These are phyloP conservation scores for Urocitellus parryii DNA, from an alignment of 2,113 vertebrate genomes.

Conservation along the genomic window DNA sequence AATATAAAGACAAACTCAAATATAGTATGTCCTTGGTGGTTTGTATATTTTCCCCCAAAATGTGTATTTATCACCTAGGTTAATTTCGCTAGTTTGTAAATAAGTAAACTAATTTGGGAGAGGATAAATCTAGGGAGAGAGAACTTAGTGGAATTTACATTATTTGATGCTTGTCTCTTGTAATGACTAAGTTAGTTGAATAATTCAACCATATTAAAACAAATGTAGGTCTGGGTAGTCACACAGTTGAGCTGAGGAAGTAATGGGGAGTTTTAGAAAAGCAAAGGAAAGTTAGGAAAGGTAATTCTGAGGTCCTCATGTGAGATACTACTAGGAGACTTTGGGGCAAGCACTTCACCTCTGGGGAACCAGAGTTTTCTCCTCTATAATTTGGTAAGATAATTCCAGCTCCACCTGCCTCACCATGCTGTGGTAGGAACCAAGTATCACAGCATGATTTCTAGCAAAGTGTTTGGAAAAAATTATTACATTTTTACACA, in stretches of 20 bases:
- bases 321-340: background rate
- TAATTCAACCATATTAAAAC: background rate
- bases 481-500: conserved; percentile 49
- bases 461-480: background rate
- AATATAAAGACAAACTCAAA: background rate
- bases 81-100: conserved; percentile 38
- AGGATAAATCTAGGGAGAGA: background rate
- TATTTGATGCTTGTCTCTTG: background rate
- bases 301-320: background rate
- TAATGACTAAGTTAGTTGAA: background rate
- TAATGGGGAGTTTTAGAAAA: background rate
- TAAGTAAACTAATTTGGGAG: background rate
- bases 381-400: background rate
- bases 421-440: background rate
- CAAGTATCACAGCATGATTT: background rate
- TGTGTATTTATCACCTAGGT: background rate
- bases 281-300: background rate
- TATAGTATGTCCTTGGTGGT: background rate
- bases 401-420: background rate
- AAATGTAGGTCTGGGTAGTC: background rate
- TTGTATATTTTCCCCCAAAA: background rate
- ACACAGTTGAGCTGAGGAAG: background rate
- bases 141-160: background rate
- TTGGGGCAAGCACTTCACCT: background rate
- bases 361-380: background rate